Conservation (phyloP, 2,113 vertebrate genomes). For the Strigops habroptila region DNA sequence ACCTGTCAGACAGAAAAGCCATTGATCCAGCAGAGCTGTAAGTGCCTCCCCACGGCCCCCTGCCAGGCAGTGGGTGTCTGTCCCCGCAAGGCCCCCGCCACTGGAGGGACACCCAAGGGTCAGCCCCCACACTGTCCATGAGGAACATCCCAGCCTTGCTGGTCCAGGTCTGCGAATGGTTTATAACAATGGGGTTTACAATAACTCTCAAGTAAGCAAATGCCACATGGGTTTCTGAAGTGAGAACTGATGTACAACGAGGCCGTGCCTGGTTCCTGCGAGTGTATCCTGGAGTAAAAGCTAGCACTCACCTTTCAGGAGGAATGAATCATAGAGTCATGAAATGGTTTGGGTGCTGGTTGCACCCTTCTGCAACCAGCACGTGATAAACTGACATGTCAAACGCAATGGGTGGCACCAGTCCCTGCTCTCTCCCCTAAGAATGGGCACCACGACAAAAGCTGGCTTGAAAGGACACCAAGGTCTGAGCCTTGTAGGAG, state of each 20-base stretch:
- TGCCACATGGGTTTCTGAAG: accelerated
- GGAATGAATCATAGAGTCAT: not conserved
- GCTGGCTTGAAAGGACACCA: accelerated
- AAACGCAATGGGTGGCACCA: accelerated
- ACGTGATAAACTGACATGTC: not conserved
- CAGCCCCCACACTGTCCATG: accelerated
- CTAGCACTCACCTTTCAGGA: not conserved
- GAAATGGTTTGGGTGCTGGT: not conserved
- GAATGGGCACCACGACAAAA: not conserved
- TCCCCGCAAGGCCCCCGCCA: not conserved
- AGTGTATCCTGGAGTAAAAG: not conserved
- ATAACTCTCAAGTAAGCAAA: not conserved
- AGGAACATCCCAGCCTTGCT: not conserved
- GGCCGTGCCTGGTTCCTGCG: accelerated
- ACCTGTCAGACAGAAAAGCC: not conserved
- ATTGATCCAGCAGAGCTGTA: not conserved
- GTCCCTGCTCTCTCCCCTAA: not conserved
- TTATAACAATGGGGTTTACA: not conserved
- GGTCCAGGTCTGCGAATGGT: not conserved
- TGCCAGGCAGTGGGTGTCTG: not conserved
- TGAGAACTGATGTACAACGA: no score
- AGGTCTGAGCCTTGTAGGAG: accelerated
- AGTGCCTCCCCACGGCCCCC: no score
- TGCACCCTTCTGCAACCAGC: not conserved
- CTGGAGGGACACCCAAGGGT: no score